Evolutionary conservation across 2,113 vertebrate genomes (phyloP).

Genomic region (Cavia porcellus): DNA sequence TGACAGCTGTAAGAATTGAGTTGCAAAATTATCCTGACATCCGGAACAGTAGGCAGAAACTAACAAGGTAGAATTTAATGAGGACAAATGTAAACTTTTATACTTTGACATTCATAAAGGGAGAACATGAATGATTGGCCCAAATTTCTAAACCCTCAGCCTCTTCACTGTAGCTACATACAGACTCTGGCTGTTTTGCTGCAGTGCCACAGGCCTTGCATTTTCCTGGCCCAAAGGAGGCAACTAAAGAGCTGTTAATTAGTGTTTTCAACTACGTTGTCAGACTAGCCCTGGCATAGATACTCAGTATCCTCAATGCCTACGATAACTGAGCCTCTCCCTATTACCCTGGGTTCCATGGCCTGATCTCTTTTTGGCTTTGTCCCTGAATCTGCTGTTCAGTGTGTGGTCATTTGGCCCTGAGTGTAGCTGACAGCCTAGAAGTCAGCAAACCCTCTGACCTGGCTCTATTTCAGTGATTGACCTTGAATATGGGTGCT

Average conservation of each 20-base stretch:
- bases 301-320: accelerated
- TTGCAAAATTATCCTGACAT: constrained; percentile 59
- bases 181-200: background rate
- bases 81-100: constrained; percentile 37
- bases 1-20: constrained; percentile 53
- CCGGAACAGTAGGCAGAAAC: constrained; percentile 38
- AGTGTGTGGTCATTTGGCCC: background rate
- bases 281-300: background rate
- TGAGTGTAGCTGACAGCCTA: background rate
- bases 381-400: background rate
- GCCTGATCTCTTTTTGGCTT: background rate
- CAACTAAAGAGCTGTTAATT: background rate
- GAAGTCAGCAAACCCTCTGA: background rate
- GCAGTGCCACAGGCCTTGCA: background rate
- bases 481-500: background rate
- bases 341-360: background rate
- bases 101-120: constrained; percentile 42
- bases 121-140: background rate
- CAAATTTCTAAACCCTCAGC: background rate
- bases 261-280: background rate
- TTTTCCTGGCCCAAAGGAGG: background rate
- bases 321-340: background rate
- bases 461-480: background rate
- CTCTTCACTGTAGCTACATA: background rate
- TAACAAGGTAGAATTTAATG: constrained; percentile 45